phyloP scores from a whole-genome alignment of 2,797 vertebrate species.

The Eulemur coronatus region DNA sequence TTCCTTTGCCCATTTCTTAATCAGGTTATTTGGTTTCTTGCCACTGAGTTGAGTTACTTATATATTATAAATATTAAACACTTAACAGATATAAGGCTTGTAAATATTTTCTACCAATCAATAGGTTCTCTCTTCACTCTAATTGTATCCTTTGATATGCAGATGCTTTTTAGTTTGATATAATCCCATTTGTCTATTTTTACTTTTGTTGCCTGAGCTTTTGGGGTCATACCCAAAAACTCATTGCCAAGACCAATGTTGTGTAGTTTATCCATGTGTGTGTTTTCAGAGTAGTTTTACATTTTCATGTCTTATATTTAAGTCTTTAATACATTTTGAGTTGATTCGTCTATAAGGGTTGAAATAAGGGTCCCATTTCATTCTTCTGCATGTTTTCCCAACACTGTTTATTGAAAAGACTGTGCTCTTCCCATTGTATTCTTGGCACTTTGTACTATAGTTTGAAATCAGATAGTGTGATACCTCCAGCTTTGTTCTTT shows the following conservation, averaged over 20 bases:
- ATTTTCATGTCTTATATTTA: background rate
- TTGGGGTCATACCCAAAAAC: background rate
- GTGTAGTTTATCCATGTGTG: background rate
- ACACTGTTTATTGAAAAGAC: background rate
- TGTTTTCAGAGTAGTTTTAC: background rate
- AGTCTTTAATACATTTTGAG: background rate
- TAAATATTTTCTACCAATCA: background rate
- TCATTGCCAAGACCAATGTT: background rate
- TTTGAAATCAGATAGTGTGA: background rate
- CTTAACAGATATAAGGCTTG: background rate
- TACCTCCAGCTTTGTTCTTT: background rate
- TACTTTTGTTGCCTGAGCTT: background rate
- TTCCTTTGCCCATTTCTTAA: background rate
- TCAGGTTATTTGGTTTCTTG: background rate
- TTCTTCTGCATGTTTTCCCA: background rate
- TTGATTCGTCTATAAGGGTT: background rate
- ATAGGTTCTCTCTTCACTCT: background rate
- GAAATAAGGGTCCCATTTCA: background rate
- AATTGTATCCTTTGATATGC: background rate
- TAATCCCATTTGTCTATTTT: background rate
- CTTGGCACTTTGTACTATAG: background rate
- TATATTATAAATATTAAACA: background rate
- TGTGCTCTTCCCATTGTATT: background rate
- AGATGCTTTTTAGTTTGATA: background rate
- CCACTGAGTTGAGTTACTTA: background rate